Conservation (phyloP, 2,113 vertebrate genomes). For the Mandrillus leucophaeus region DNA sequence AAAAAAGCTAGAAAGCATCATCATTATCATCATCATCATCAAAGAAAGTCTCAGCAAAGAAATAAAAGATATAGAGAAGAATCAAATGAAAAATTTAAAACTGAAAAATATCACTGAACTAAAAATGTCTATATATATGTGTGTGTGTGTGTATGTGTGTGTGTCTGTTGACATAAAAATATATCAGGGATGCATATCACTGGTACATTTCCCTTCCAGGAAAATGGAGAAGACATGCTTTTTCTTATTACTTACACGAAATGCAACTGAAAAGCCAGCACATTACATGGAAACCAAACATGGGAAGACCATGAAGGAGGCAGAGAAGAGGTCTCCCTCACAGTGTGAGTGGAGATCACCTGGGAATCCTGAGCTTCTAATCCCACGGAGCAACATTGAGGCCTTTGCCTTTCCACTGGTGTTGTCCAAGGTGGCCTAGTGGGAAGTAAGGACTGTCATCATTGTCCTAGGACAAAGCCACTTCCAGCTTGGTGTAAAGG, state of each 20-base stretch:
- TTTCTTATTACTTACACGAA: background rate
- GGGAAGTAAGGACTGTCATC: background rate
- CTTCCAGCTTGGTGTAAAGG: background rate
- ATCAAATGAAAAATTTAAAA: too few relatives aligned
- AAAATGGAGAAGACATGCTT: background rate
- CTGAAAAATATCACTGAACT: too few relatives aligned
- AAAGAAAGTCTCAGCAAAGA: too few relatives aligned
- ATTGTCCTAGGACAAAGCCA: background rate
- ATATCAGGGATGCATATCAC: background rate
- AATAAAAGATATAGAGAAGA: too few relatives aligned
- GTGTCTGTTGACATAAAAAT: background rate
- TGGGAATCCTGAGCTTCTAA: background rate
- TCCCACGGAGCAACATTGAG: background rate
- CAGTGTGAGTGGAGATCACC: background rate
- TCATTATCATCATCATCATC: too few relatives aligned
- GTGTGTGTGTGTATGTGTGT: too few relatives aligned
- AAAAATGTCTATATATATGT: too few relatives aligned
- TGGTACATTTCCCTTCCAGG: background rate
- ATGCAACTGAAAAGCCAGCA: background rate
- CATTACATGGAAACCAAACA: background rate
- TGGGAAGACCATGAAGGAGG: background rate
- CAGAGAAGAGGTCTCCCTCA: background rate
- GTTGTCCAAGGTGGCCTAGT: background rate
- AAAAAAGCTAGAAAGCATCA: too few relatives aligned
- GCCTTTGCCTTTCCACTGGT: background rate